Evolutionary conservation across 2,113 vertebrate species (phyloP).

Genomic region (Ophthalmotilapia sp.): DNA sequence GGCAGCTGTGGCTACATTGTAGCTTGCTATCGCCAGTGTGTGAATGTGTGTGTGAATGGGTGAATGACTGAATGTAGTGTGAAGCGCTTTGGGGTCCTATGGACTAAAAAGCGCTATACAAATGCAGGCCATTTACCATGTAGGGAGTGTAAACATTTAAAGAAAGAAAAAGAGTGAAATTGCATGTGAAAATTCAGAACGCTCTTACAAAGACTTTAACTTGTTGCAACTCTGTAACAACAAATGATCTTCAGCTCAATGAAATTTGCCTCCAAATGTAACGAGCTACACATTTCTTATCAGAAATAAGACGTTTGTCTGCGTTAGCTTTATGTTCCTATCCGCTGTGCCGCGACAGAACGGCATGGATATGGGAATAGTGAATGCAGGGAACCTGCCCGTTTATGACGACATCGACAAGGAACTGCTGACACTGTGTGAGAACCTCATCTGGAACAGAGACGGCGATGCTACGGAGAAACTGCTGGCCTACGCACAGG

Average conservation of each 20-base stretch:
- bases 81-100: too few species aligned
- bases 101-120: too few species aligned
- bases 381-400: conserved; percentile 92
- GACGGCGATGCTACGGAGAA: conserved; percentile 92
- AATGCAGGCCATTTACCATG: too few species aligned
- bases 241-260: background rate
- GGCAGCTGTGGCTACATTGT: too few species aligned
- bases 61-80: too few species aligned
- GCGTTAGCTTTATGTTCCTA: accelerated
- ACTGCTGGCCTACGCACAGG: conserved; percentile 89
- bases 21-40: too few species aligned
- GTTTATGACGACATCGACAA: conserved; percentile 94
- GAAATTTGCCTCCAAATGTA: background rate
- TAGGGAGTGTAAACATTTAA: background rate
- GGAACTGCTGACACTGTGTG: conserved; percentile 86
- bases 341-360: conserved; percentile 62
- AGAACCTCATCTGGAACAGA: conserved; percentile 94
- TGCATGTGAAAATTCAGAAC: background rate
- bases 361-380: conserved; percentile 98
- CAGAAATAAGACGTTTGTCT: background rate
- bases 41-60: too few species aligned
- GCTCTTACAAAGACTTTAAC: background rate
- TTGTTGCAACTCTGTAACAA: background rate
- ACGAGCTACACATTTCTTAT: background rate
- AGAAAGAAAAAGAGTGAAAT: background rate